Evolutionary conservation across 2,113 vertebrate species (phyloP), one percentile per base, ranked within the genome.

Genomic region (Cynoglossus semilaevis): DNA sequence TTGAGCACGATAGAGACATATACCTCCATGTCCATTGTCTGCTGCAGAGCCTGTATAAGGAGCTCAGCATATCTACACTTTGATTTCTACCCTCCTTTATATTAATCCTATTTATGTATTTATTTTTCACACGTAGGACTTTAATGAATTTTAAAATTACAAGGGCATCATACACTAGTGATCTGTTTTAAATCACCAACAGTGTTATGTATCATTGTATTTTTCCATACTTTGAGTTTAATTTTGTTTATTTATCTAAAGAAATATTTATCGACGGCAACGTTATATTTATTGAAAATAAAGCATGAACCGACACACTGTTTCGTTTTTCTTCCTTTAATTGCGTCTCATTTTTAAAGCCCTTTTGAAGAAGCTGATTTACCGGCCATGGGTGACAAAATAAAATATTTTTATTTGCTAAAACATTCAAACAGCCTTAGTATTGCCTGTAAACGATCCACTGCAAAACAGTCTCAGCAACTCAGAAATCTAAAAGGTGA

Each of bases 371-470:
- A 46, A 54, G 42, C 63, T 47, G 15, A 59, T 70, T 38, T 56
- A 15, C 5, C 19, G 5, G 52, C 10, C 50, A 50, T 42, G 48
- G 51, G 53, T 12, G 8, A 41, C 38, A 69, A 51, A 76, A 61
- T 50, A 82, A 81, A 72, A 74, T 59, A 51, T 70, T 1, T 68
- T 71, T 62, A 69, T 46, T 72, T 71, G 18, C 61, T 71, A 38
- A 66, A 70, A 67, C 57, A 68, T 14, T 5, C 12, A 70, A 70
- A 63, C 63, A 68, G 77, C 47, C 71, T 29, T 12, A 1, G 58
- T 56, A 61, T 41, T 62, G 18, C 29, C 47, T 35, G 6, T 64
- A 66, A 56, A 76, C 51, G 13, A 51, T 60, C 18, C 1, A 16
- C 52, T 48, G 51, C n/a, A 72, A 67, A 59, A 16, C 1, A 14